phyloP scores from a whole-genome alignment of 2,888 invertebrate species.

The Achlya flavicornis region DNA sequence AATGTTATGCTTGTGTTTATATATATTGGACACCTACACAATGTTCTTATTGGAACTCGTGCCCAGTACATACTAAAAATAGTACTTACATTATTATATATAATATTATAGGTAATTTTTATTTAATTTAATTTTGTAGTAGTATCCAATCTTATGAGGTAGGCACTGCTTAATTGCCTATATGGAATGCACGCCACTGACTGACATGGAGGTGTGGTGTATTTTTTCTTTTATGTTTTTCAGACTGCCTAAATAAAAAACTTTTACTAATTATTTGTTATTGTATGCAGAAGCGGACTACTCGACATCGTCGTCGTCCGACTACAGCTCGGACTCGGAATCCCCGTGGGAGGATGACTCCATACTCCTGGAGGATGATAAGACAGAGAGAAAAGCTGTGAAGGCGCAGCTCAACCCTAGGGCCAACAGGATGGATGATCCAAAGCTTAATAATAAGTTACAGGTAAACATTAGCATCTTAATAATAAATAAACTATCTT shows the following conservation, averaged over 20 bases:
- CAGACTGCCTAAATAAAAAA: no score
- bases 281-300: constrained; percentile 58
- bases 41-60: background rate
- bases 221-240: no score
- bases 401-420: constrained; percentile 65
- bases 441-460: constrained; percentile 62
- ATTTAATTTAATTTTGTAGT: no score
- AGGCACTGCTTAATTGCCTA: no score
- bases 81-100: background rate
- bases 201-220: no score
- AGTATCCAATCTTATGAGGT: no score
- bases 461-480: constrained; percentile 50
- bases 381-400: constrained; percentile 44
- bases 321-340: constrained; percentile 77
- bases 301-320: constrained; percentile 64
- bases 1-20: background rate
- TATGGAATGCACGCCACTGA: no score
- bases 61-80: background rate
- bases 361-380: constrained; percentile 59
- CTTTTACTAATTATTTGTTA: background rate
- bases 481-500: no score
- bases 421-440: constrained; percentile 75
- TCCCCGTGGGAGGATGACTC: constrained; percentile 76
- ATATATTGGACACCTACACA: background rate
- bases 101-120: no score